Evolutionary conservation across 2,113 vertebrate species (phyloP), one percentile per base, ranked within the genome.

Genomic region (Hydrolagus affinis): DNA sequence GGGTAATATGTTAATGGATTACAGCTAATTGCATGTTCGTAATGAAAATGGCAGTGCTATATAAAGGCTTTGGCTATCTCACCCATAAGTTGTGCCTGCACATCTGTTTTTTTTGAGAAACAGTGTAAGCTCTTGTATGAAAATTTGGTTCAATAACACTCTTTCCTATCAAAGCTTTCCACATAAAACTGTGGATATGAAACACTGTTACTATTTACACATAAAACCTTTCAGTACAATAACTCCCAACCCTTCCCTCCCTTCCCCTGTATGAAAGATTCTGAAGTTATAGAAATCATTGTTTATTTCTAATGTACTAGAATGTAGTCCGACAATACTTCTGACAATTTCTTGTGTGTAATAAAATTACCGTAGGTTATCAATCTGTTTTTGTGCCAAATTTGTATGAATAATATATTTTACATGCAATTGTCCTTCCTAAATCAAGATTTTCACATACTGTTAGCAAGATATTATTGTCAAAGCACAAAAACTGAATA

Each of bases 101-200:
- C 90, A 90, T 90, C 93, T 94, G 92, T 89, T 86, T 87, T 91
- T 89, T 85, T 8, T 85, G 85, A 44, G 85, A 76, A 87, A 89
- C 85, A 87, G 66, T 83, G 78, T 83, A 83, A 83, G 78, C 78
- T 83, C 66, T 21, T 25, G 87, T 64, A 7, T 8, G 85, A 86
- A 91, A 91, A 85, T 70, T 19, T 12, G 11, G 62, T 90, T 91
- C 91, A 90, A 91, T 88, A 64, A 86, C 25, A 88, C 88, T 87
- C 89, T 88, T 73, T 88, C 60, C 87, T 85, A 72, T 88, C 75
- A 88, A 90, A 56, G 68, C 86, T 85, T 85, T 89, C 95, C 95
- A 95, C 95, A 95, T 95, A 95, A 93, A 96, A 95, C 95, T 96
- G 95, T 91, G 95, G 94, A 90, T 89, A 91, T 87, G 85, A 87